Conservation (phyloP, 2,797 vertebrate species). For the Periparus ater region DNA sequence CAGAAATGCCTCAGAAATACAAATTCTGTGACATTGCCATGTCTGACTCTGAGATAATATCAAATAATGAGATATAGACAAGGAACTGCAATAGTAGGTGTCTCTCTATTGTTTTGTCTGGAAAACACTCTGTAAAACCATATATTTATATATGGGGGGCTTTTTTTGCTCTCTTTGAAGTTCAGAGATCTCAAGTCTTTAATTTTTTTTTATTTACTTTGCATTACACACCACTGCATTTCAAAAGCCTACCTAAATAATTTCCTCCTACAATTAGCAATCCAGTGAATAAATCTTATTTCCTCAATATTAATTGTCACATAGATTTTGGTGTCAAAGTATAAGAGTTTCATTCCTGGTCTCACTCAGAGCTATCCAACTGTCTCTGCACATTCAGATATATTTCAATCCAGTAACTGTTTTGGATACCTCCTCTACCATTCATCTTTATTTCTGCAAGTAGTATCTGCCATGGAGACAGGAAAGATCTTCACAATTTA, state of each 20-base stretch:
- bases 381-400: not conserved
- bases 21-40: not conserved
- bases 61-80: not conserved
- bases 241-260: not conserved
- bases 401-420: not conserved
- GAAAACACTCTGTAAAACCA: not conserved
- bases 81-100: not conserved
- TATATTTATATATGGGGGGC: not conserved
- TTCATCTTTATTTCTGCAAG: not conserved
- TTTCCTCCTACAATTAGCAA: not conserved
- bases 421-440: not conserved
- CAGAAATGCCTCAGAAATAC: not conserved
- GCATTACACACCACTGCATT: not conserved
- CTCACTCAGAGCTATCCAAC: not conserved
- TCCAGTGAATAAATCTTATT: not conserved
- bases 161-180: not conserved
- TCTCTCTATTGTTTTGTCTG: not conserved
- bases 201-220: not conserved
- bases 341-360: not conserved
- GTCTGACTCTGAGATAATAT: not conserved
- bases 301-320: not conserved
- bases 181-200: not conserved
- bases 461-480: not conserved
- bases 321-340: not conserved
- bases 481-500: not conserved